Percentiles rank a stretch among this genome's conserved stretches.
Conservation (phyloP, 2,888 invertebrate genomes). For the Phaonia tiefii region DNA sequence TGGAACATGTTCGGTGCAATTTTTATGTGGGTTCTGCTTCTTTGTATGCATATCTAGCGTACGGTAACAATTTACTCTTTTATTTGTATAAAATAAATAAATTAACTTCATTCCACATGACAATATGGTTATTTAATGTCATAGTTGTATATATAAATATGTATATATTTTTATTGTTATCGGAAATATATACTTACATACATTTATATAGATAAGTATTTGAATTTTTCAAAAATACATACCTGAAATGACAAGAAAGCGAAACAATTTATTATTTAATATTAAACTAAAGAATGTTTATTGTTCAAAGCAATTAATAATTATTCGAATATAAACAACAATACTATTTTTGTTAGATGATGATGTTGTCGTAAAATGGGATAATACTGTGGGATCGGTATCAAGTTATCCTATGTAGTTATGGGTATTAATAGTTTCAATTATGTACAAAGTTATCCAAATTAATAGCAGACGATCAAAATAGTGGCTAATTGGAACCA, state of each 20-base stretch:
- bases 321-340: no score
- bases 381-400: no score
- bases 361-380: no score
- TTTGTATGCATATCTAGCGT: slow-evolving; percentile 11
- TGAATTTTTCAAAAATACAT: neutral
- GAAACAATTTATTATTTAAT: slow-evolving; percentile 4
- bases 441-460: no score
- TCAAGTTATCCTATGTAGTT: no score
- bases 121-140: slow-evolving; percentile 50
- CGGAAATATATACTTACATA: slow-evolving; percentile 6
- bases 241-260: slow-evolving; percentile 15
- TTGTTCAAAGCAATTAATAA: neutral
- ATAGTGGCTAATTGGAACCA: no score
- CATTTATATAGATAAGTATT: neutral
- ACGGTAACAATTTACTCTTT: neutral
- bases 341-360: no score
- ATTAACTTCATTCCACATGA: slow-evolving; percentile 59
- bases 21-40: no score
- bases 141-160: slow-evolving; percentile 25
- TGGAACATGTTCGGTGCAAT: no score
- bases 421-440: no score
- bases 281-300: neutral
- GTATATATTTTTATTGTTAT: neutral
- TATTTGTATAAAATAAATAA: neutral
- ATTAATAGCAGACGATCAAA: no score